Percentiles rank a stretch among this genome's conserved stretches.
phyloP scores from a whole-genome alignment of 2,888 invertebrate genomes.

The Drosophila eohydei region DNA sequence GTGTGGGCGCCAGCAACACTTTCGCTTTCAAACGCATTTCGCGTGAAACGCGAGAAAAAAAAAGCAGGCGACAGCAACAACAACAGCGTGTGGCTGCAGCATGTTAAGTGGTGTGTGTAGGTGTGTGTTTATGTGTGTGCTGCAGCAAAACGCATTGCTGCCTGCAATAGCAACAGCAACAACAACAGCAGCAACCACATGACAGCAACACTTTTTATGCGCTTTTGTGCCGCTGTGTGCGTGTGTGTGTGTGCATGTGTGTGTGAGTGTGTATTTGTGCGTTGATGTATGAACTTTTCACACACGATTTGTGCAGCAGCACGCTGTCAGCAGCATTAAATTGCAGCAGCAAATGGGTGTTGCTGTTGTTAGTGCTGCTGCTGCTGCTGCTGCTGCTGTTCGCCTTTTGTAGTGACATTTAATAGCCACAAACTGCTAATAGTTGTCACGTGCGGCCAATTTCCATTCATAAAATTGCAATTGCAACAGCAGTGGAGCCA shows the following conservation, averaged over 20 bases:
- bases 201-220: constrained; percentile 78
- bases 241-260: constrained; percentile 28
- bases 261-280: constrained; percentile 33
- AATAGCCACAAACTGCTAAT: constrained; percentile 71
- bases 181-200: constrained; percentile 52
- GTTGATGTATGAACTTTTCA: constrained; percentile 72
- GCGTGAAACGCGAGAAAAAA: constrained; percentile 68
- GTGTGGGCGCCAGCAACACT: constrained; percentile 71
- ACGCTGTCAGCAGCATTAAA: constrained; percentile 46
- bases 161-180: constrained; percentile 57
- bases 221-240: constrained; percentile 39
- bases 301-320: constrained; percentile 70
- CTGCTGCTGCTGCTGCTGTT: constrained; percentile 7
- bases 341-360: constrained; percentile 27
- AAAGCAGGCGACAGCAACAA: constrained; percentile 17
- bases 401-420: constrained; percentile 68
- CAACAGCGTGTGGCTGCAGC: constrained; percentile 36
- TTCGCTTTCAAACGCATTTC: constrained; percentile 79
- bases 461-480: constrained; percentile 73
- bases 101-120: constrained; percentile 17
- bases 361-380: constrained; percentile 1
- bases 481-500: constrained; percentile 39
- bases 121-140: constrained; percentile 29
- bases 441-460: constrained; percentile 74
- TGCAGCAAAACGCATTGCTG: constrained; percentile 77